Base-by-base conservation (phyloP, 2,113 vertebrate species). In the Otocyon megalotis region DNA sequence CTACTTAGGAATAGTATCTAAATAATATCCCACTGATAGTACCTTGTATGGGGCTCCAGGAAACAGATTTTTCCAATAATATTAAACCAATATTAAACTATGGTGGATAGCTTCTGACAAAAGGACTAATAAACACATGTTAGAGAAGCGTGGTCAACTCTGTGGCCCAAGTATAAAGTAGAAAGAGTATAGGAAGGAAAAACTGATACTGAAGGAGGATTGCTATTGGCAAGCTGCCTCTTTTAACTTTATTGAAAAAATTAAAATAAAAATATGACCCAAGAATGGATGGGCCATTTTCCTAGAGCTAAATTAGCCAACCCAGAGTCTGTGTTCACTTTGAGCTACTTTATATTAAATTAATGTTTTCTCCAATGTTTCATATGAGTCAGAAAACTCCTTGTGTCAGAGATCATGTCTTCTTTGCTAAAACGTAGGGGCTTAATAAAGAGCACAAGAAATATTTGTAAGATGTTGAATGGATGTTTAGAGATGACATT, bases 291-390 rank as follows among this genome's bases (percentile, higher is more conserved):
- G 12, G 17, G n/a, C 8, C 20, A 50, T 43, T 67, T 95, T 43
- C 30, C n/a, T 71, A 22, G 3, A 85, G 20, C 30, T 74, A 62
- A 86, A 26, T 67, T 81, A 94, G 22, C 16, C 54, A 7, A 58
- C 24, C 1, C 2, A 22, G 35, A 50, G 0, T 32, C 83, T 63
- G 35, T n/a, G 35, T 76, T 95, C 15, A 65, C 77, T 81, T 54
- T 5, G 20, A 43, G 50, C 19, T 82, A 81, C 9, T 62, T 53
- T 20, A 6, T 43, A 81, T 85, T 76, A 81, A 93, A 71, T 37
- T 81, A 24, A 28, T 93, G 30, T 72, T 79, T 88, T 74, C n/a
- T 96, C 14, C 67, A 83, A 13, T 62, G 30, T 30, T 13, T 93
- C 67, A 15, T 58, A 48, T 26, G 28, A 79, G 53, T 62, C 37